Evolutionary conservation across 2,888 invertebrate genomes (phyloP), one percentile per base, ranked within the genome.

Genomic region (Pegoplata infirma): DNA sequence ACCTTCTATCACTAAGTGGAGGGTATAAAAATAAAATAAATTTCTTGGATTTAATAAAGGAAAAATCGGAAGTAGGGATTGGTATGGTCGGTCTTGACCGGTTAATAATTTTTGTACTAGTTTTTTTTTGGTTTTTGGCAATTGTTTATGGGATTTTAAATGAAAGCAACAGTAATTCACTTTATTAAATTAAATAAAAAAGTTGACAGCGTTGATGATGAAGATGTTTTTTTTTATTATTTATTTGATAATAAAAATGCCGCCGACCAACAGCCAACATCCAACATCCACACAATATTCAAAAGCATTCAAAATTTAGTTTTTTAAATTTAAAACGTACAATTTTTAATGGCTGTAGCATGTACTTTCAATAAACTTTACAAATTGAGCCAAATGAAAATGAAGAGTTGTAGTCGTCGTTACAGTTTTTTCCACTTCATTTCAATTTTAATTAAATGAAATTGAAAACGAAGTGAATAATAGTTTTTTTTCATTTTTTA

Each of bases 171-270:
- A 64, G 64, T 47, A 56, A 77, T 64, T 73, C 53, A 32, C 59
- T 69, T 66, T 51, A 69, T 61, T 78, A 71, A 75, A 75, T 75
- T 71, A 25, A 79, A 71, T 75, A 71, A 79, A 59, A 59, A 40
- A 40, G 49, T 63, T 71, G 79, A 67, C 74, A 63, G 56, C 36
- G 55, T 67, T 67, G 16, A 66, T 55, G 66, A 61, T 61, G 49
- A 67, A 32, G 53, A 61, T 55, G 46, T 40, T 46, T 28, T 21
- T 56, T 8, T 25, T 32, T 28, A 69, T 51, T 49, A 63, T 49
- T 5, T 44, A 7, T 10, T 25, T 40, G 64, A 53, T 49, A 28
- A 72, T 59, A 7, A n/a, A n/a, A n/a, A 56, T 59, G 59, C 0
- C 14, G 59, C 0, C 14, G 71, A 71, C 44, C n/a, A 47, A 58